Percentiles rank a stretch among this genome's conserved stretches.
phyloP scores from a whole-genome alignment of 2,797 vertebrate genomes.

The Molothrus aeneus region DNA sequence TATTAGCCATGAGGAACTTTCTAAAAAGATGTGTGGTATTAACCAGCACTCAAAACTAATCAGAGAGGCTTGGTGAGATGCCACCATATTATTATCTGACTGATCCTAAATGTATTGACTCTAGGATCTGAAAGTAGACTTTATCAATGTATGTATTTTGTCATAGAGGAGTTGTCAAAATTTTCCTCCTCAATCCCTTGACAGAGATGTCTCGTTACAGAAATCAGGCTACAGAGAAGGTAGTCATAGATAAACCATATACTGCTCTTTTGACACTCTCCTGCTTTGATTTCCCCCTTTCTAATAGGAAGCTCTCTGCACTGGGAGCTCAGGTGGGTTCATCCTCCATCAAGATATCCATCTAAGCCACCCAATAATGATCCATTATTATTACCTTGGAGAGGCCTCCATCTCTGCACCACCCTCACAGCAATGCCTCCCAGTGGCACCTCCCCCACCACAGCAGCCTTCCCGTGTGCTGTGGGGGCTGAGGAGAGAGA shows the following conservation, averaged over 20 bases:
- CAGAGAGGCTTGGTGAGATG: neutral
- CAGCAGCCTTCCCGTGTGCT: neutral
- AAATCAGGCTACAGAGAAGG: neutral
- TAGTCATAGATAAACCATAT: neutral
- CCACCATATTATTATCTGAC: neutral
- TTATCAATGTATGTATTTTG: neutral
- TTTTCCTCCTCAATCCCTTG: neutral
- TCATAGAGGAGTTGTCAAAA: neutral
- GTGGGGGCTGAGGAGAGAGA: neutral
- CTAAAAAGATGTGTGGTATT: neutral
- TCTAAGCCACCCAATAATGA: neutral
- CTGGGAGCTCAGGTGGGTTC: neutral
- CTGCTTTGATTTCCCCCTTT: neutral
- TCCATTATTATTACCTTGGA: neutral
- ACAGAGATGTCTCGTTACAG: neutral
- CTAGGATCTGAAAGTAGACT: neutral
- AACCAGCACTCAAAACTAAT: neutral
- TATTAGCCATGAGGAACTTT: neutral
- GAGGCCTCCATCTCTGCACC: neutral
- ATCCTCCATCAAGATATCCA: neutral
- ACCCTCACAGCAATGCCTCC: fast-evolving
- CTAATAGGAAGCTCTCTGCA: neutral
- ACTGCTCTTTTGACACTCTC: neutral
- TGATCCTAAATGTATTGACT: neutral
- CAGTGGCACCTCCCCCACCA: neutral